Evolutionary conservation across 1,140 invertebrate genomes (phyloP).

Genomic region (Odontomachus brunneus): DNA sequence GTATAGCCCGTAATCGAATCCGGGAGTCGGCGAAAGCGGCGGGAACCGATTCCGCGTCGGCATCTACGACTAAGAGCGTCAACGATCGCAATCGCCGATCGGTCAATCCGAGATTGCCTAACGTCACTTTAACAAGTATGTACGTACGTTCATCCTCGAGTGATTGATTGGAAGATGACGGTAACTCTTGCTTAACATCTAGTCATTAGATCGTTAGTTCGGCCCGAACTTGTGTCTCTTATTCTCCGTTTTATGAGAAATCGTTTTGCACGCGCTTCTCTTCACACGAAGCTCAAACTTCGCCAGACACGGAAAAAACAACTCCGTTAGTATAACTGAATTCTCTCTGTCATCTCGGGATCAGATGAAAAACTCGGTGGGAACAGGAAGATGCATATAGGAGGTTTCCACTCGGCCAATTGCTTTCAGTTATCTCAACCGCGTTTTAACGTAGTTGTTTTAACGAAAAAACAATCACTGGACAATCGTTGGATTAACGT

Average conservation of each 20-base stretch:
- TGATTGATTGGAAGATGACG: constrained; percentile 61
- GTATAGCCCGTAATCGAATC: constrained; percentile 72
- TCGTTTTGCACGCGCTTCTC: not conserved
- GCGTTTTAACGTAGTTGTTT: too few species aligned
- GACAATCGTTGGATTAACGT: too few species aligned
- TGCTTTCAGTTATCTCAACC: too few species aligned
- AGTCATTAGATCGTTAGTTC: constrained; percentile 82
- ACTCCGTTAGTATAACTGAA: too few species aligned
- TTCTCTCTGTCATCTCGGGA: too few species aligned
- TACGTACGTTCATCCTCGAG: constrained; percentile 68
- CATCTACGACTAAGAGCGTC: constrained; percentile 25
- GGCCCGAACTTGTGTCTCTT: constrained; percentile 61
- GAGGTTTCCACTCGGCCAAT: too few species aligned
- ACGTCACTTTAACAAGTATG: constrained; percentile 70
- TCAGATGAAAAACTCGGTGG: too few species aligned
- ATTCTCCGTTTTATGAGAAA: too few species aligned
- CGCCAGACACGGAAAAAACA: too few species aligned
- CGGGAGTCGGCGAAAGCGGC: constrained; percentile 23
- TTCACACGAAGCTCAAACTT: not conserved
- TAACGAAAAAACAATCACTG: too few species aligned
- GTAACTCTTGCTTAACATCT: constrained; percentile 80
- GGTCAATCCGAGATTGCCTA: constrained; percentile 72
- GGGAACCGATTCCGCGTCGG: not conserved
- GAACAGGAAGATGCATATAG: too few species aligned
- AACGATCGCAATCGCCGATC: constrained; percentile 58